Evolutionary conservation across 1,140 invertebrate genomes (phyloP).

Genomic region (Littorina saxatilis): DNA sequence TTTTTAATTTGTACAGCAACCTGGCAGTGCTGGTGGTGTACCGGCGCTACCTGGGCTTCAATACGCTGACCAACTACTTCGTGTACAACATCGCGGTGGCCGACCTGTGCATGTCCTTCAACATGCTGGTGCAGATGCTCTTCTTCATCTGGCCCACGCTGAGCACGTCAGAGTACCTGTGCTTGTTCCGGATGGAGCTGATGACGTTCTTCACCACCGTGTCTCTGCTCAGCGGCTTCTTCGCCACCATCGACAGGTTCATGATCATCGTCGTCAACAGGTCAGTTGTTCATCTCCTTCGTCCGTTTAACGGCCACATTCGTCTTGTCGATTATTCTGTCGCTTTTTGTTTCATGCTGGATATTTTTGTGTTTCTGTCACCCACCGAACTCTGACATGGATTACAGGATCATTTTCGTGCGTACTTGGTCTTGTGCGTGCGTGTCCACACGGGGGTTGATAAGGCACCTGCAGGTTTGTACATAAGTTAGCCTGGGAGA

Average conservation of each 20-base stretch:
- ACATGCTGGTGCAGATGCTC: slow-evolving; percentile 27
- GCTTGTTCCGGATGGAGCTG: slow-evolving; percentile 23
- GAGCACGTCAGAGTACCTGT: neutral
- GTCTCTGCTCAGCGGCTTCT: slow-evolving; percentile 18
- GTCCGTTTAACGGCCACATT: slow-evolving; percentile 7
- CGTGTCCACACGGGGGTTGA: neutral
- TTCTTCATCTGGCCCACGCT: slow-evolving; percentile 21
- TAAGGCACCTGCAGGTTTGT: neutral
- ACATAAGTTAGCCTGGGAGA: too few species aligned
- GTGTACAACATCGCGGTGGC: slow-evolving; percentile 25
- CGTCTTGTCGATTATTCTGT: too few species aligned
- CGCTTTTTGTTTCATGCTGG: too few species aligned
- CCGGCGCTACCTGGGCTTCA: slow-evolving; percentile 27
- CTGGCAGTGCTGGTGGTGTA: slow-evolving; percentile 13
- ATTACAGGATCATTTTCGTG: too few species aligned
- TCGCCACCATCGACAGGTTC: slow-evolving; percentile 28
- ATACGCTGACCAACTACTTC: slow-evolving; percentile 17
- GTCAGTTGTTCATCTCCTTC: slow-evolving; percentile 3
- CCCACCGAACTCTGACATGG: too few species aligned
- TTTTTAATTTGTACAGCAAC: slow-evolving; percentile 1
- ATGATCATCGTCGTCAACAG: slow-evolving; percentile 19
- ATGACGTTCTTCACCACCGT: slow-evolving; percentile 28
- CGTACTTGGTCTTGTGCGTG: too few species aligned
- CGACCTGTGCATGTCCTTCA: slow-evolving; percentile 32
- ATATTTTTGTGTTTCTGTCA: too few species aligned